These are phyloP conservation scores for Orchestia grillus DNA, from an alignment of 1,140 invertebrate species.

Conservation along the genomic window DNA sequence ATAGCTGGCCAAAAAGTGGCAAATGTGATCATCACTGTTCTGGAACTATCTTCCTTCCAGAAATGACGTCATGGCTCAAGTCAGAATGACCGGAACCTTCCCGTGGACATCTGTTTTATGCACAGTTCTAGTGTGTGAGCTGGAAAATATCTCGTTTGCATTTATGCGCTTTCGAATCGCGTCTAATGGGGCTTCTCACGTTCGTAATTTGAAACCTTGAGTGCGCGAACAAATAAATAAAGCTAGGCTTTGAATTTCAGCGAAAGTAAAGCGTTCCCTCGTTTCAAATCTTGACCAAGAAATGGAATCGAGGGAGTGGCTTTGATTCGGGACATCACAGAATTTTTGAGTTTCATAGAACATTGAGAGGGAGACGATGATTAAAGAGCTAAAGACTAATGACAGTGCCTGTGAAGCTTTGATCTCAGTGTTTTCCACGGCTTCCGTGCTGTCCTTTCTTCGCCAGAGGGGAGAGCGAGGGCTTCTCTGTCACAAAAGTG, in stretches of 20 bases:
- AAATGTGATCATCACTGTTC: background rate
- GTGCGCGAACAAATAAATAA: too few relatives aligned
- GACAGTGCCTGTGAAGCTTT: background rate
- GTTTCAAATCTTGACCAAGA: background rate
- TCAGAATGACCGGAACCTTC: too few relatives aligned
- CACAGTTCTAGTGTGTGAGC: too few relatives aligned
- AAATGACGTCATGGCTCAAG: background rate
- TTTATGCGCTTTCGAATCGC: too few relatives aligned
- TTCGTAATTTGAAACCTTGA: too few relatives aligned
- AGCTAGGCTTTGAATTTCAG: too few relatives aligned
- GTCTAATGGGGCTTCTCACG: too few relatives aligned
- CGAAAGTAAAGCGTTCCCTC: too few relatives aligned
- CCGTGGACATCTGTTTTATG: too few relatives aligned
- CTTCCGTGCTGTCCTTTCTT: background rate
- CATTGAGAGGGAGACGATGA: background rate
- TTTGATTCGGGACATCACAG: background rate
- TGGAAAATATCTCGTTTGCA: too few relatives aligned
- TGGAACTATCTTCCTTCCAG: background rate
- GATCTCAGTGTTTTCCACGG: background rate
- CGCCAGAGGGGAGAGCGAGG: too few relatives aligned
- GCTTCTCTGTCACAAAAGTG: too few relatives aligned
- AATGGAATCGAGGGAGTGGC: background rate
- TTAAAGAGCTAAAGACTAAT: slow-evolving; percentile 22
- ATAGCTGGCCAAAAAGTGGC: background rate
- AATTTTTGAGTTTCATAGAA: background rate